phyloP scores from a whole-genome alignment of 2,888 invertebrate species.

The Yponomeuta cagnagella region DNA sequence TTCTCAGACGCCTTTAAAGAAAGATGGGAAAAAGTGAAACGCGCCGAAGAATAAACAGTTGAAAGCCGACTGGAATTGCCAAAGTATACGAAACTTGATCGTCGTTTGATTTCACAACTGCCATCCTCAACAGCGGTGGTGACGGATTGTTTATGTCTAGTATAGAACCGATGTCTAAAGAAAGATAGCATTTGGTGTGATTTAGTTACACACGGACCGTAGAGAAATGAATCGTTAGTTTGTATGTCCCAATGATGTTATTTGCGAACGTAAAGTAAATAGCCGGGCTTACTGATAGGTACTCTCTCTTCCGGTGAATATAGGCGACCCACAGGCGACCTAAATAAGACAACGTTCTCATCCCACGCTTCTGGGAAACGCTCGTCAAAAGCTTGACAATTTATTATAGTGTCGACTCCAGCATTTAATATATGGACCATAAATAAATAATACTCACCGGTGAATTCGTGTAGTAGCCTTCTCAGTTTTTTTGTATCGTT shows the following conservation, averaged over 20 bases:
- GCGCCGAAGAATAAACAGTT: conserved; percentile 41
- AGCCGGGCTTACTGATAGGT: conserved; percentile 21
- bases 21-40: conserved; percentile 45
- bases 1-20: background rate
- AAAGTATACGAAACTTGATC: conserved; percentile 30
- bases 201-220: background rate
- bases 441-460: conserved; percentile 5
- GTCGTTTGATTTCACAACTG: conserved; percentile 36
- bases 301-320: conserved; percentile 35
- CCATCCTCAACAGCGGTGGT: conserved; percentile 9
- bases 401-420: conserved; percentile 6
- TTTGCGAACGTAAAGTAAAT: conserved; percentile 27
- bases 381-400: conserved; percentile 47
- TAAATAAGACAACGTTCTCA: conserved; percentile 38
- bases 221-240: conserved; percentile 10
- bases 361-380: conserved; percentile 61
- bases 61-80: conserved; percentile 34
- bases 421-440: conserved; percentile 10
- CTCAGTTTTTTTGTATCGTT: background rate
- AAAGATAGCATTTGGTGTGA: background rate
- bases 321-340: conserved; percentile 49
- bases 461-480: background rate
- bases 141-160: background rate
- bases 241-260: conserved; percentile 27
- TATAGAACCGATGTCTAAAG: background rate